Evolutionary conservation across 2,888 invertebrate species (phyloP).

Genomic region (Diloba caeruleocephala): DNA sequence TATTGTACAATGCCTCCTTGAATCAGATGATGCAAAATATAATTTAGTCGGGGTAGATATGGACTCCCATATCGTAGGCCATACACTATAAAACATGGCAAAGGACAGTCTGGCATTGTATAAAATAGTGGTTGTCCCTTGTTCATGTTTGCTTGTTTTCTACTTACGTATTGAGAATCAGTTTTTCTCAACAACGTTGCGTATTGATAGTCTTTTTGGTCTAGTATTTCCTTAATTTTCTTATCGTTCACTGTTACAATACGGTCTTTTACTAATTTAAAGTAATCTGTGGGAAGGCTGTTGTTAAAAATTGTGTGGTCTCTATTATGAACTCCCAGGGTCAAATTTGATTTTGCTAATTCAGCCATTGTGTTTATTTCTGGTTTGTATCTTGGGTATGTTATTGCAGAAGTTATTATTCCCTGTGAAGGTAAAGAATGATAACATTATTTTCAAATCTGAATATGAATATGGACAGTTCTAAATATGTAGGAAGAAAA

Average conservation of each 20-base stretch:
- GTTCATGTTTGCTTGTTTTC: constrained; percentile 68
- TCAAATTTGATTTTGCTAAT: constrained; percentile 69
- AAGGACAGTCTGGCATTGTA: constrained; percentile 84
- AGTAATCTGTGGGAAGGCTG: constrained; percentile 62
- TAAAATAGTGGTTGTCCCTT: constrained; percentile 84
- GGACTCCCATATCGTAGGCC: constrained; percentile 89
- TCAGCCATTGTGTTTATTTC: constrained; percentile 70
- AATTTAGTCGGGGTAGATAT: constrained; percentile 82
- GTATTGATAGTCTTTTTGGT: constrained; percentile 76
- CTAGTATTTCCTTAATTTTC: constrained; percentile 74
- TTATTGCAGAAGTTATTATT: constrained; percentile 80
- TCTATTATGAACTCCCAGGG: constrained; percentile 75
- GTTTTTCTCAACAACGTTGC: constrained; percentile 85
- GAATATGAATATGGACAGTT: not conserved
- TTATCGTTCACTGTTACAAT: constrained; percentile 76
- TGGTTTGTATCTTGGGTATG: constrained; percentile 74
- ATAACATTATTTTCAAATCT: not conserved
- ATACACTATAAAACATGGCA: constrained; percentile 88
- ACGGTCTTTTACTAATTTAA: constrained; percentile 66
- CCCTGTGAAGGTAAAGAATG: constrained; percentile 70
- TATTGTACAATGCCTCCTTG: constrained; percentile 86
- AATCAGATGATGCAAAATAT: constrained; percentile 78
- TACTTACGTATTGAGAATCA: constrained; percentile 71
- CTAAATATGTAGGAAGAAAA: not conserved
- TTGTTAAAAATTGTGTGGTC: constrained; percentile 73